Evolutionary conservation across 2,113 vertebrate species (phyloP), one percentile per base, ranked within the genome.

Genomic region (Rhea pennata): DNA sequence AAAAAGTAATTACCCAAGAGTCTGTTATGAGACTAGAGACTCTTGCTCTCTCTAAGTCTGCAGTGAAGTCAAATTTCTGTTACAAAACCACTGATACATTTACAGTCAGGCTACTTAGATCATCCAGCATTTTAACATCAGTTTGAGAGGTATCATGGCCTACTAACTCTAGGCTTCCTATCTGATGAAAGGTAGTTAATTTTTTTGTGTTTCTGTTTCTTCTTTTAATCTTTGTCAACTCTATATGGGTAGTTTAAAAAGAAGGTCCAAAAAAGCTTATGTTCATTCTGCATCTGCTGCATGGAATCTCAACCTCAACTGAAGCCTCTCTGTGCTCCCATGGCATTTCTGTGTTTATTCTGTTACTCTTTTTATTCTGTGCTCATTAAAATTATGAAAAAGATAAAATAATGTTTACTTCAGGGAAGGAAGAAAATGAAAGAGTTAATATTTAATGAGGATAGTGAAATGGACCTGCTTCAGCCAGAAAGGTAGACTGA

Each of bases 61-160:
- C 84, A 87, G 36, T 36, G 44, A 84, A 95, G 91, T 87, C 62
- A 87, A 87, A 91, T 89, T 92, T 91, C 84, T 91, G 70, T 76
- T 95, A 78, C 80, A 73, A 94, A 85, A 79, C 58, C 53, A 51
- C 58, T 76, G 90, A 87, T 91, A 89, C n/a, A 69, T 87, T 95
- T 87, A 48, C 46, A 82, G 62, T 62, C 2, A 1, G 51, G 12
- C 40, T 92, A 31, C 84, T 91, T 91, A 22, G 27, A 64, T 67
- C 51, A 72, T 61, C 51, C 2, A 3, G 46, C 62, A 79, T 88
- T 95, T 80, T 91, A 85, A 59, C 77, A 80, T 81, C 72, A 40
- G 21, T 89, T 86, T 69, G 70, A 93, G 91, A 84, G 53, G 22
- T 75, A 42, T 36, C 0, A 8, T 82, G 50, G 44, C 53, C 84